Percentiles rank a stretch among this genome's conserved stretches.
phyloP scores from a whole-genome alignment of 1,140 invertebrate species.

The Nasonia giraulti region DNA sequence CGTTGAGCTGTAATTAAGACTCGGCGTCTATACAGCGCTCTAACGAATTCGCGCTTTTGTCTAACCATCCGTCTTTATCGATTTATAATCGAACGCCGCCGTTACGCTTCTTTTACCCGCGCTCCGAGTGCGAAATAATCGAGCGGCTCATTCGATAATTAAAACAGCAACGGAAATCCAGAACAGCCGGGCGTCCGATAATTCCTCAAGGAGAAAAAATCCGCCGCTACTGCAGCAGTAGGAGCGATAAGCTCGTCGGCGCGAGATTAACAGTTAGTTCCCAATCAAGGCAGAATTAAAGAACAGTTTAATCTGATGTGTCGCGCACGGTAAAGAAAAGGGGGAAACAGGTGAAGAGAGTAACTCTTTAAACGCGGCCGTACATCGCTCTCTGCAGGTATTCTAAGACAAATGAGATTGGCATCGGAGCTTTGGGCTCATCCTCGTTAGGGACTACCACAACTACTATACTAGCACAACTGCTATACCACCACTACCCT shows the following conservation, averaged over 20 bases:
- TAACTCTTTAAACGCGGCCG: not conserved
- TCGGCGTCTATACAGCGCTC: not conserved
- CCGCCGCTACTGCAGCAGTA: no score
- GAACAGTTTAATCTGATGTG: conserved; percentile 18
- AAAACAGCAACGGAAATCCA: not conserved
- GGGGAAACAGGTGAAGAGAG: not conserved
- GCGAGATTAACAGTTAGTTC: conserved; percentile 16
- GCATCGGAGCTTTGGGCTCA: conserved; percentile 29
- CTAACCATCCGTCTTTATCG: not conserved
- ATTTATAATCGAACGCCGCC: not conserved
- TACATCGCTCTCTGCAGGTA: not conserved
- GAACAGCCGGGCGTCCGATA: no score
- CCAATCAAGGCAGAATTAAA: not conserved
- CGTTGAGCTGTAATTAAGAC: not conserved
- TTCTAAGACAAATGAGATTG: conserved; percentile 37
- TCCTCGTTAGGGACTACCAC: conserved; percentile 28
- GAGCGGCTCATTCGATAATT: not conserved
- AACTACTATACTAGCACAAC: not conserved
- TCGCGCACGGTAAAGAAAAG: not conserved
- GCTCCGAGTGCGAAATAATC: not conserved
- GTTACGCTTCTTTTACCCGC: not conserved
- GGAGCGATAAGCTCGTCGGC: not conserved
- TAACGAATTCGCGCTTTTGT: not conserved
- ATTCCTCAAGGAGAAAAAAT: not conserved
- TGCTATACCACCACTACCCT: not conserved